Conservation (phyloP, 2,888 invertebrate species). For the Drosophila koepferae region DNA sequence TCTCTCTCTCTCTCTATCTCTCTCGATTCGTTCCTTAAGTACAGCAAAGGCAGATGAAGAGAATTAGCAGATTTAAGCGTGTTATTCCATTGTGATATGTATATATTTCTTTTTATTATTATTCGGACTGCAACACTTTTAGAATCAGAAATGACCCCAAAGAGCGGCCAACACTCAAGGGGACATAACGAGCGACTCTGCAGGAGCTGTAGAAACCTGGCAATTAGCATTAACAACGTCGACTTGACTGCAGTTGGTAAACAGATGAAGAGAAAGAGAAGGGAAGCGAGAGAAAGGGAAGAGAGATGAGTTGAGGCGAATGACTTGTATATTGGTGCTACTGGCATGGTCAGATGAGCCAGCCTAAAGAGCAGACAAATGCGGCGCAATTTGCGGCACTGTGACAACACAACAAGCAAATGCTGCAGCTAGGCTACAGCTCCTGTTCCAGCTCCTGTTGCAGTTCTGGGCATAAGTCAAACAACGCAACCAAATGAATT, state of each 20-base stretch:
- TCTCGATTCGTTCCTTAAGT: background rate
- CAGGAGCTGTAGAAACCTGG: constrained; percentile 36
- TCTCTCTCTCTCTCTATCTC: background rate
- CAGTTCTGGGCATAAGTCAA: constrained; percentile 62
- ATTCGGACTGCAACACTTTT: constrained; percentile 57
- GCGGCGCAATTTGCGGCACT: constrained; percentile 74
- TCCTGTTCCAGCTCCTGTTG: constrained; percentile 12
- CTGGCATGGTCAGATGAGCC: constrained; percentile 36
- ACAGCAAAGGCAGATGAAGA: background rate
- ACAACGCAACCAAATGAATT: constrained; percentile 80
- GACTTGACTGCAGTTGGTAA: constrained; percentile 72
- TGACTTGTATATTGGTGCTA: constrained; percentile 71
- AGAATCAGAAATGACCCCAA: constrained; percentile 71
- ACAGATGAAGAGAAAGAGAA: constrained; percentile 66
- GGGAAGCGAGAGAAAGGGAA: background rate
- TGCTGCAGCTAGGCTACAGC: constrained; percentile 18
- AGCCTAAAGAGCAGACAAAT: constrained; percentile 72
- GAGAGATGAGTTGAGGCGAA: constrained; percentile 52
- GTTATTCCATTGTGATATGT: background rate
- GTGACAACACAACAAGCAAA: constrained; percentile 62
- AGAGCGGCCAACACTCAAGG: constrained; percentile 34
- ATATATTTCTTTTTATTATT: constrained; percentile 1
- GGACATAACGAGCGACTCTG: constrained; percentile 35
- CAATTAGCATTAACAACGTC: constrained; percentile 70
- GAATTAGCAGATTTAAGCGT: constrained; percentile 4